phyloP scores from a whole-genome alignment of 2,797 vertebrate genomes.

The Myiothlypis coronata region DNA sequence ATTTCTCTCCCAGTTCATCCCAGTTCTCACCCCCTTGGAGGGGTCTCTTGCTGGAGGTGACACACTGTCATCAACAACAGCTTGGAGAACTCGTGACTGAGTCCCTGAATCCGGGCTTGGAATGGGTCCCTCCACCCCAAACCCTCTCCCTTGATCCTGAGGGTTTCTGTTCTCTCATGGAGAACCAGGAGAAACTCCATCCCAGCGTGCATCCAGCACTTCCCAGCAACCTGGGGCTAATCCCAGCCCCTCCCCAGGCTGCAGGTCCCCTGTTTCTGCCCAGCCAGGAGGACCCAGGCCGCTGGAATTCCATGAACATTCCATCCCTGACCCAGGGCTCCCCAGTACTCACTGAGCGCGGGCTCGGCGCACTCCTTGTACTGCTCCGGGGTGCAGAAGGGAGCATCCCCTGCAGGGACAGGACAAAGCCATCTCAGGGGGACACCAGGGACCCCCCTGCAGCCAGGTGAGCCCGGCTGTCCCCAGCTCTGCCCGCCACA shows the following conservation, averaged over 20 bases:
- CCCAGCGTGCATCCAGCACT: neutral
- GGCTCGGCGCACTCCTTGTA: slow-evolving; percentile 98
- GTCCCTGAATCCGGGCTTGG: neutral
- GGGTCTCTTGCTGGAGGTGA: neutral
- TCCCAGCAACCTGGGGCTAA: neutral
- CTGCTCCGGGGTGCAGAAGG: slow-evolving; percentile 97
- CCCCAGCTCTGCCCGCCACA: neutral
- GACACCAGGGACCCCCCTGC: neutral
- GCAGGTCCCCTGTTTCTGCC: neutral
- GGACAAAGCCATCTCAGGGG: neutral
- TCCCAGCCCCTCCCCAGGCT: neutral
- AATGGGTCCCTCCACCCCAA: neutral
- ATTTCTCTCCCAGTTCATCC: neutral
- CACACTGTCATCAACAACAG: neutral
- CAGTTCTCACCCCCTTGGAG: neutral
- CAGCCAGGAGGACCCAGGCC: neutral
- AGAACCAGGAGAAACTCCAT: neutral
- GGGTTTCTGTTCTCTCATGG: neutral
- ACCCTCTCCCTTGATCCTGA: fast-evolving
- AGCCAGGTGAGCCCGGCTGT: fast-evolving
- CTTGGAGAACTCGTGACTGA: fast-evolving
- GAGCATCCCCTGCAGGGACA: slow-evolving; percentile 86
- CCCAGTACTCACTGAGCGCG: slow-evolving; percentile 83
- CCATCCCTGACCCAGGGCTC: neutral
- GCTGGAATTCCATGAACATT: neutral